Conservation (phyloP, 2,888 invertebrate species). For the Hymenopus coronatus region DNA sequence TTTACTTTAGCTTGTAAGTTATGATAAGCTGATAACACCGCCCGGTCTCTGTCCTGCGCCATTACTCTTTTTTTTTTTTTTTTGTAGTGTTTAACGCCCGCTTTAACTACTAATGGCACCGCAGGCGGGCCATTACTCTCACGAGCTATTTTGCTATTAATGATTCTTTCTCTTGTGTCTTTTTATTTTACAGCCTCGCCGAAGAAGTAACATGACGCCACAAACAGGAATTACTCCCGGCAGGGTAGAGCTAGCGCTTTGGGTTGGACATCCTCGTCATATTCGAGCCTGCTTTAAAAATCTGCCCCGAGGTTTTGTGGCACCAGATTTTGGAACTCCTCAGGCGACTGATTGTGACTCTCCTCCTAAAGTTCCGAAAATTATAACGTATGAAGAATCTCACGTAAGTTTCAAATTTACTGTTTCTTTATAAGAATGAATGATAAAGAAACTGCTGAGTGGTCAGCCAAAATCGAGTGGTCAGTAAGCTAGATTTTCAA, state of each 20-base stretch:
- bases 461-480: no score
- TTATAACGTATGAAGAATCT: background rate
- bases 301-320: conserved; percentile 10
- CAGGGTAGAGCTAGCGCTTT: conserved; percentile 12
- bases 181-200: background rate
- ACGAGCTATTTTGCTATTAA: no score
- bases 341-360: background rate
- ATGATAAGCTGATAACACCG: no score
- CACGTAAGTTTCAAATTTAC: background rate
- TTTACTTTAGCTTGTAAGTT: no score
- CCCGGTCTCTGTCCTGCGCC: no score
- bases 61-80: no score
- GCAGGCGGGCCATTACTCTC: no score
- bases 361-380: background rate
- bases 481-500: no score
- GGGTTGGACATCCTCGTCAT: conserved; percentile 9
- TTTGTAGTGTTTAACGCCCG: no score
- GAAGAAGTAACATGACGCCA: background rate
- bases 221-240: background rate
- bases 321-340: conserved; percentile 32
- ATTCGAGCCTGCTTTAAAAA: background rate
- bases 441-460: no score
- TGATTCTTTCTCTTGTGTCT: background rate
- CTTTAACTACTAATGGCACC: no score
- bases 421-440: no score